A percentile compares a stretch with the other conserved stretches of the same genome.
phyloP scores from a whole-genome alignment of 1,140 invertebrate genomes.

The Ceratosolen fusciceps region DNA sequence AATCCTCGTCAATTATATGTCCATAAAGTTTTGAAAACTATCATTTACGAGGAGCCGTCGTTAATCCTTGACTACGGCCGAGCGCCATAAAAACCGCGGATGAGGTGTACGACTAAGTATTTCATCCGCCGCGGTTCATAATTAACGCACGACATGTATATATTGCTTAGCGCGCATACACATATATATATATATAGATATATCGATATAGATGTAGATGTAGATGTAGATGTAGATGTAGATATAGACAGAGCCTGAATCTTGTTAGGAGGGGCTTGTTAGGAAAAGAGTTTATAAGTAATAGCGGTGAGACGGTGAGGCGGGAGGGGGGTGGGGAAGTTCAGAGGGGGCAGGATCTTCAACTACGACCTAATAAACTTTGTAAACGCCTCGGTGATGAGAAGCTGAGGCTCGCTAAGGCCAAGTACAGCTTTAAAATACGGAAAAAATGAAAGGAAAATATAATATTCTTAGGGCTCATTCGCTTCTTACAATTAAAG shows the following conservation, averaged over 20 bases:
- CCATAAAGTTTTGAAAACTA: slow-evolving; percentile 29
- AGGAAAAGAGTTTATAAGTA: neutral
- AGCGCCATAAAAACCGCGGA: slow-evolving; percentile 11
- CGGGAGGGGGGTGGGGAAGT: neutral
- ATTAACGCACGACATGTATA: slow-evolving; percentile 34
- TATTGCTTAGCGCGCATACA: neutral
- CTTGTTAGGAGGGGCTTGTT: no score
- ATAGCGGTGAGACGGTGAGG: neutral
- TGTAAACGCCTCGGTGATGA: neutral
- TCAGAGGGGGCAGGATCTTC: slow-evolving; percentile 11
- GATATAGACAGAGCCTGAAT: no score
- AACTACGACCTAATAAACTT: slow-evolving; percentile 41
- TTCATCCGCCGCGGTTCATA: slow-evolving; percentile 1
- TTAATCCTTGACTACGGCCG: slow-evolving; percentile 25
- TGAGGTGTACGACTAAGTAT: slow-evolving; percentile 24
- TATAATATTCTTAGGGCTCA: neutral
- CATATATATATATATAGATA: no score
- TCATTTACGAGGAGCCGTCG: slow-evolving; percentile 14
- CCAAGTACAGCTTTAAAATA: neutral
- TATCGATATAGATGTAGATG: no score
- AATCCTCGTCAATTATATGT: slow-evolving; percentile 32
- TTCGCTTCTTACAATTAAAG: neutral
- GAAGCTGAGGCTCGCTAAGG: neutral
- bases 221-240: no score
- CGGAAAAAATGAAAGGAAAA: neutral